Conservation (phyloP, 2,888 invertebrate species). For the Antheraea assamensis region DNA sequence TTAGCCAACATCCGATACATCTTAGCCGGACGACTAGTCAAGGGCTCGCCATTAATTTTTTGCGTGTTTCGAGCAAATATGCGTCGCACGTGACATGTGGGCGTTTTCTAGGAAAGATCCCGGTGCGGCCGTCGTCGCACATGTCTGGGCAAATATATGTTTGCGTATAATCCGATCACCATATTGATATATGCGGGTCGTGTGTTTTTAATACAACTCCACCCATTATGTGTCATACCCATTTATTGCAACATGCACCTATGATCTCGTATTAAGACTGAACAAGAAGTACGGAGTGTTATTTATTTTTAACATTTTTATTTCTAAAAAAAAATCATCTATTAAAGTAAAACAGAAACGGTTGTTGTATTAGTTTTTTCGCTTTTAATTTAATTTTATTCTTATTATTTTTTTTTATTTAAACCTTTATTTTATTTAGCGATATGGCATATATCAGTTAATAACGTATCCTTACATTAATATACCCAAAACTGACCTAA, state of each 20-base stretch:
- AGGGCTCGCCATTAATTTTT: conserved; percentile 56
- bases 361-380: too few relatives aligned
- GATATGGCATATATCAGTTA: too few relatives aligned
- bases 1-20: conserved; percentile 36
- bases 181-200: conserved; percentile 12
- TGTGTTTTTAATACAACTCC: conserved; percentile 9
- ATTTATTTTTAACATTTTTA: not conserved
- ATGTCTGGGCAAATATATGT: conserved; percentile 48
- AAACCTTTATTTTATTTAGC: too few relatives aligned
- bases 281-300: not conserved
- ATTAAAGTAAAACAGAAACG: too few relatives aligned
- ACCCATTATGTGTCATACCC: conserved; percentile 10
- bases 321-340: not conserved
- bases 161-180: conserved; percentile 15
- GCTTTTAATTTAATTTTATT: too few relatives aligned
- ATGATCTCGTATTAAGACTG: conserved; percentile 1
- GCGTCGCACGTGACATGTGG: conserved; percentile 58
- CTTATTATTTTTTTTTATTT: too few relatives aligned
- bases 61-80: conserved; percentile 49
- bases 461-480: too few relatives aligned
- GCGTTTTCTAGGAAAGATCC: conserved; percentile 68
- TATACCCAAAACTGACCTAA: too few relatives aligned
- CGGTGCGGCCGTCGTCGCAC: conserved; percentile 42
- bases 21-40: conserved; percentile 42
- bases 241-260: conserved; percentile 13